phyloP scores from a whole-genome alignment of 2,888 invertebrate species.

The Glaucopsyche alexis region DNA sequence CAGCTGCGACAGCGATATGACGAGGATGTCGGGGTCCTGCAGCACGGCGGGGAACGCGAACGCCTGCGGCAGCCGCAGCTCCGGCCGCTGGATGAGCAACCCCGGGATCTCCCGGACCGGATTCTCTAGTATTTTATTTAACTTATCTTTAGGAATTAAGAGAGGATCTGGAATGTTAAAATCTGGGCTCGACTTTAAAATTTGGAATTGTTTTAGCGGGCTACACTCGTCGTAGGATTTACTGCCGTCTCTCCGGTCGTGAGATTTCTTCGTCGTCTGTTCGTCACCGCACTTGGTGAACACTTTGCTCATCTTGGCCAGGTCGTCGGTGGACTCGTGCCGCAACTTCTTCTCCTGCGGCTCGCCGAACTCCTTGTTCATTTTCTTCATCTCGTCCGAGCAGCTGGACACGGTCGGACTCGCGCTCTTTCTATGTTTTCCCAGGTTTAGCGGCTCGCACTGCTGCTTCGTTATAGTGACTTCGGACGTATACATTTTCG shows the following conservation, averaged over 20 bases:
- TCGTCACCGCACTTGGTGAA: conserved; percentile 58
- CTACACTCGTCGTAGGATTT: conserved; percentile 73
- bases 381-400: conserved; percentile 84
- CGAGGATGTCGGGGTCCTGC: conserved; percentile 88
- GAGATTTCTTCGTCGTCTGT: conserved; percentile 50
- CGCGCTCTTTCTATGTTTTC: conserved; percentile 83
- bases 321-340: conserved; percentile 60
- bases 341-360: conserved; percentile 67
- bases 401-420: conserved; percentile 88
- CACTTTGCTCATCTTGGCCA: conserved; percentile 65
- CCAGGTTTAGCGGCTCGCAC: conserved; percentile 85
- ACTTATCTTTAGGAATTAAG: conserved; percentile 87
- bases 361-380: conserved; percentile 75
- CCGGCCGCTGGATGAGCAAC: conserved; percentile 85
- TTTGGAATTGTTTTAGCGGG: conserved; percentile 85
- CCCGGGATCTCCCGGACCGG: conserved; percentile 89
- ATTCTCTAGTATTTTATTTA: conserved; percentile 84
- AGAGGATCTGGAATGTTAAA: conserved; percentile 90
- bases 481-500: conserved; percentile 80
- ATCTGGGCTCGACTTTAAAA: conserved; percentile 83
- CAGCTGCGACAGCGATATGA: conserved; percentile 87
- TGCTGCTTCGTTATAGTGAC: conserved; percentile 78
- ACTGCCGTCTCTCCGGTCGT: conserved; percentile 44
- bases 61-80: conserved; percentile 86
- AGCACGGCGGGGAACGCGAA: conserved; percentile 85